A percentile compares a stretch with the other conserved stretches of the same genome.
These are phyloP conservation scores for Alca torda DNA, from an alignment of 2,797 vertebrate species.

Conservation along the genomic window DNA sequence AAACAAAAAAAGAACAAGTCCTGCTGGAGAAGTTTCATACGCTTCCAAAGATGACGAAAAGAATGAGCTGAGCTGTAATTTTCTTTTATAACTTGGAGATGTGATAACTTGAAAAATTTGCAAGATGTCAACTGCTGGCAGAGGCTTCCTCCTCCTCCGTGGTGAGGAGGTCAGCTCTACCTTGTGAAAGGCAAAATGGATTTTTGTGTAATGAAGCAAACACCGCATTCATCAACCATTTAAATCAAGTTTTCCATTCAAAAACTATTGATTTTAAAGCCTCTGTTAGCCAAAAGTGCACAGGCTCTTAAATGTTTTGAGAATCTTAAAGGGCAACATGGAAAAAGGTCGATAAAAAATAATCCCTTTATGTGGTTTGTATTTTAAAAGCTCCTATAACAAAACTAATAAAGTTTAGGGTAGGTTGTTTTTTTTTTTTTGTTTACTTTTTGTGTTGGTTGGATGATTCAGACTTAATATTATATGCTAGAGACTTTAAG, in stretches of 20 bases:
- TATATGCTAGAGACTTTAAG: not conserved
- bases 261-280: conserved; percentile 69
- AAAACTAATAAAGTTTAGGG: conserved; percentile 47
- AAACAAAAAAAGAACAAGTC: not conserved
- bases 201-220: conserved; percentile 66
- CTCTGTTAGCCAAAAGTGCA: conserved; percentile 53
- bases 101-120: conserved; percentile 16
- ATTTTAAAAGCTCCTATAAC: conserved; percentile 60
- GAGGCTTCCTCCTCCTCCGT: conserved; percentile 17
- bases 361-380: conserved; percentile 60
- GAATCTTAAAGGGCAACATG: conserved; percentile 63
- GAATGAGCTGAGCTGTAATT: not conserved
- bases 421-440: not conserved
- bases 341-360: conserved; percentile 65
- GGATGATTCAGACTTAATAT: conserved; percentile 25
- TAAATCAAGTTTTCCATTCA: conserved; percentile 68
- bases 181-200: conserved; percentile 63
- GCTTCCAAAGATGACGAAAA: not conserved
- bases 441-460: not conserved
- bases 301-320: conserved; percentile 62
- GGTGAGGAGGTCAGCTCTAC: conserved; percentile 50
- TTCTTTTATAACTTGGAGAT: not conserved
- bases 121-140: conserved; percentile 14
- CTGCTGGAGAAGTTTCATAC: not conserved
- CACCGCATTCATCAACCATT: conserved; percentile 54